Percentiles rank a stretch among this genome's conserved stretches.
These are phyloP conservation scores for Nemoura dubitans DNA, from an alignment of 2,888 invertebrate species.

Conservation along the genomic window DNA sequence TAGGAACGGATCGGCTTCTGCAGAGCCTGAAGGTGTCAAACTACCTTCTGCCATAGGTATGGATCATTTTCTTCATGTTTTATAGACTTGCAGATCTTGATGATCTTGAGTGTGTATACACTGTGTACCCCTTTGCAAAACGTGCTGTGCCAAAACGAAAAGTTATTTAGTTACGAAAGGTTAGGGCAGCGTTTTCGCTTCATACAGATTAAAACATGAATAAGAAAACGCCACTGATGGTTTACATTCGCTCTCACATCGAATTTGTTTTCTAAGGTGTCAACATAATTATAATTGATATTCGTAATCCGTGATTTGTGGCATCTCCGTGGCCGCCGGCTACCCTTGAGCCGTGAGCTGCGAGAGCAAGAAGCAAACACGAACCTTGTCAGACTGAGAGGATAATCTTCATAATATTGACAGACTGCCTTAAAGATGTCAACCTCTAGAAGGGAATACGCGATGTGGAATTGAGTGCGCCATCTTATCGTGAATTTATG, in stretches of 20 bases:
- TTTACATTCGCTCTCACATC: neutral
- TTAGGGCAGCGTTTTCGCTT: neutral
- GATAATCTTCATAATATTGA: neutral
- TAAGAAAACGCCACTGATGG: neutral
- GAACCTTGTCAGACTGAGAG: neutral
- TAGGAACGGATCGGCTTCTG: neutral
- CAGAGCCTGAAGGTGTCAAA: no score
- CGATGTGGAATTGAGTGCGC: neutral
- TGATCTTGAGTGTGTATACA: no score
- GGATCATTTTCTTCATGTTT: no score
- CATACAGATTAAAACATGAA: neutral
- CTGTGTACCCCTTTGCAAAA: no score
- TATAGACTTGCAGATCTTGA: no score
- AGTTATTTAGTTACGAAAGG: neutral
- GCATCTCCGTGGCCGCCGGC: neutral
- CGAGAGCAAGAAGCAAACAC: neutral
- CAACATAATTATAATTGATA: slow-evolving; percentile 21
- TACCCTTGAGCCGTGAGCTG: neutral
- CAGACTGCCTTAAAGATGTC: neutral
- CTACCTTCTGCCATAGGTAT: no score
- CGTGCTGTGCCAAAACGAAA: no score
- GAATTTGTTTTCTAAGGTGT: neutral
- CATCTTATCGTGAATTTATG: neutral
- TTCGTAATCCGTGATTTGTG: slow-evolving; percentile 17
- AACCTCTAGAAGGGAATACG: neutral